These are phyloP conservation scores for Neuroterus valhalla DNA, from an alignment of 1,140 invertebrate genomes.

Conservation along the genomic window DNA sequence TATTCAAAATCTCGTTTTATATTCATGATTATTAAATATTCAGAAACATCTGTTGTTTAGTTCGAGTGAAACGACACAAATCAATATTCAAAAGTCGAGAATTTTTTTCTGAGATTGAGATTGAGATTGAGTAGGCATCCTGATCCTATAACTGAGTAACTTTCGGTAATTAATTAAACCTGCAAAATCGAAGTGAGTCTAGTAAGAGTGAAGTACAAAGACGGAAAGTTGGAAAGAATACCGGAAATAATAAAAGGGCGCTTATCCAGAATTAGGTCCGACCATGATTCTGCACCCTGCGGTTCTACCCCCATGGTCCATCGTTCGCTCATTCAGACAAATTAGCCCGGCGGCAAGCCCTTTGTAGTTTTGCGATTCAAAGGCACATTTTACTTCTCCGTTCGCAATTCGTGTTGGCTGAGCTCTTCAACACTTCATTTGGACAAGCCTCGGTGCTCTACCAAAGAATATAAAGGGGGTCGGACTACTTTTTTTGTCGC, in stretches of 20 bases:
- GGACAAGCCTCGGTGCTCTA: conserved; percentile 57
- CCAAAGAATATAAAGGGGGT: conserved; percentile 62
- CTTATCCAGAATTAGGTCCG: conserved; percentile 72
- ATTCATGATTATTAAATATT: no score
- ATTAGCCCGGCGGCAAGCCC: conserved; percentile 72
- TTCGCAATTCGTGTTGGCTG: conserved; percentile 70
- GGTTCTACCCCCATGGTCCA: conserved; percentile 64
- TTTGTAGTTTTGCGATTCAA: conserved; percentile 72
- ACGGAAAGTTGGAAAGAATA: conserved; percentile 38
- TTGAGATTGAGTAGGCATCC: no score
- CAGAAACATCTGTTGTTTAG: no score
- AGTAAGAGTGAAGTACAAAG: conserved; percentile 32
- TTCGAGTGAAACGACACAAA: no score
- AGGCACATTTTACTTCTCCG: conserved; percentile 70
- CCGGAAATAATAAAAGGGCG: conserved; percentile 72
- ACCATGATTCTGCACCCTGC: conserved; percentile 52
- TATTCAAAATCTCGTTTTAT: no score
- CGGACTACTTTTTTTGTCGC: conserved; percentile 44
- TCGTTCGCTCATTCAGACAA: conserved; percentile 74
- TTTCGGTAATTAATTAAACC: neutral
- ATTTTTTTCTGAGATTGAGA: no score
- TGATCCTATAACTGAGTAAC: no score
- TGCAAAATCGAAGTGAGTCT: conserved; percentile 14
- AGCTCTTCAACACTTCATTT: conserved; percentile 72
- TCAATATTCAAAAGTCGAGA: no score